A percentile compares a stretch with the other conserved stretches of the same genome.
Evolutionary conservation across 2,888 invertebrate species (phyloP).

Genomic region (Nebria salina): DNA sequence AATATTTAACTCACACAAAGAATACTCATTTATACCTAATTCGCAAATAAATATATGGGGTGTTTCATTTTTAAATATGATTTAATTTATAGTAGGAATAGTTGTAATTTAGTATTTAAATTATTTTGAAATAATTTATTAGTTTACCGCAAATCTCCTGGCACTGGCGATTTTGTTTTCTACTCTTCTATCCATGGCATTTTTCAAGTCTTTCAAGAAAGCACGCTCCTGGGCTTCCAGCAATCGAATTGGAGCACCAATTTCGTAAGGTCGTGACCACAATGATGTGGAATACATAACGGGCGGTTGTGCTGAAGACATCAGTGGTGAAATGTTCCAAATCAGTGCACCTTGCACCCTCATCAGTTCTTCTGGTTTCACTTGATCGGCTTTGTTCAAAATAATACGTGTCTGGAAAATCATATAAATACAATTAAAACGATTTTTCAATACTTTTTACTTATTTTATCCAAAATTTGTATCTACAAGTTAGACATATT

Average conservation of each 20-base stretch:
- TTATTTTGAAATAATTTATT: neutral
- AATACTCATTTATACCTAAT: too few relatives aligned
- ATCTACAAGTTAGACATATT: too few relatives aligned
- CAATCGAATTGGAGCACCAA: slow-evolving; percentile 81
- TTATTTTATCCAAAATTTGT: too few relatives aligned
- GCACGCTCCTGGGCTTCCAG: slow-evolving; percentile 90
- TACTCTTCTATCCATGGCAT: slow-evolving; percentile 87
- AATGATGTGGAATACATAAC: slow-evolving; percentile 89
- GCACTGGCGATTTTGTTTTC: slow-evolving; percentile 95
- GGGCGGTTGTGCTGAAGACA: slow-evolving; percentile 94
- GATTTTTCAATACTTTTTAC: neutral
- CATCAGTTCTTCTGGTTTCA: slow-evolving; percentile 91
- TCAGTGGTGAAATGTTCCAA: slow-evolving; percentile 96
- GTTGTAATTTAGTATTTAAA: too few relatives aligned
- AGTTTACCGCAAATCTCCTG: slow-evolving; percentile 88
- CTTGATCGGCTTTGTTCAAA: slow-evolving; percentile 93
- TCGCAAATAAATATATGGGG: too few relatives aligned
- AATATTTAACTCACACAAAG: too few relatives aligned
- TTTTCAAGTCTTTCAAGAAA: slow-evolving; percentile 84
- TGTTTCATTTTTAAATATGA: too few relatives aligned
- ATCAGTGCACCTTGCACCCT: slow-evolving; percentile 93
- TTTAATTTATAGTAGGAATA: too few relatives aligned
- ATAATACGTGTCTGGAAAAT: slow-evolving; percentile 81
- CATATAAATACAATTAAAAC: slow-evolving; percentile 19
- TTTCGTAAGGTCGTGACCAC: slow-evolving; percentile 87